Evolutionary conservation across 1,140 invertebrate genomes (phyloP), one percentile per base, ranked within the genome.

Genomic region (Pseudachorutes palmiensis): DNA sequence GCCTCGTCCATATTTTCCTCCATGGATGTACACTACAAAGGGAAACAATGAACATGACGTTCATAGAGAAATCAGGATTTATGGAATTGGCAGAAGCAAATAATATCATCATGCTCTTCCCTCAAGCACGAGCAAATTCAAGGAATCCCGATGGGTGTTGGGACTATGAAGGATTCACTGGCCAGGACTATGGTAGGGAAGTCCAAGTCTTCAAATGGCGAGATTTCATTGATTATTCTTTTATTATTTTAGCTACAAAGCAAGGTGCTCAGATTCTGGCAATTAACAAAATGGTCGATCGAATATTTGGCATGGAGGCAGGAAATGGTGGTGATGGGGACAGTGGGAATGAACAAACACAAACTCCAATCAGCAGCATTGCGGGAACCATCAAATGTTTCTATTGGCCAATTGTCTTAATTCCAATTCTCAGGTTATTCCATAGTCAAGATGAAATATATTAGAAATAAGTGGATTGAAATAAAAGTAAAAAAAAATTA

Each of bases 21-120:
- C 77, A 78, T 66, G 76, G 77, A 19, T 78, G 77, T 62, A n/a
- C 69, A 28, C 74, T 74, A 69, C 75, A 74, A 57, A 70, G 71
- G 73, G 75, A 66, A 63, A 70, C 65, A 63, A 72, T 77, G 24
- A 73, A 73, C 22, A 75, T 76, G 14, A 68, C 65, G 2, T 78
- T 75, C 67, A 74, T 74, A 2, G 62, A 64, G 24, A 73, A 77
- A 32, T 70, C 69, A 19, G 77, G 77, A 1, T 77, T 76, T 64
- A 75, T 77, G 33, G 76, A 78, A 65, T 76, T 77, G 1, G 77
- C 73, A 19, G 77, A 78, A 59, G 57, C 75, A n/a, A 78, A 78
- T 59, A 72, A 77, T 67, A 76, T 78, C 67, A 76, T 78, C 60
- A 76, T 78, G 29, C 72, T 78, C 1, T 78, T 77, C 68, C 77